Base-by-base conservation (phyloP, 2,888 invertebrate genomes). In the Macrophya annulata region DNA sequence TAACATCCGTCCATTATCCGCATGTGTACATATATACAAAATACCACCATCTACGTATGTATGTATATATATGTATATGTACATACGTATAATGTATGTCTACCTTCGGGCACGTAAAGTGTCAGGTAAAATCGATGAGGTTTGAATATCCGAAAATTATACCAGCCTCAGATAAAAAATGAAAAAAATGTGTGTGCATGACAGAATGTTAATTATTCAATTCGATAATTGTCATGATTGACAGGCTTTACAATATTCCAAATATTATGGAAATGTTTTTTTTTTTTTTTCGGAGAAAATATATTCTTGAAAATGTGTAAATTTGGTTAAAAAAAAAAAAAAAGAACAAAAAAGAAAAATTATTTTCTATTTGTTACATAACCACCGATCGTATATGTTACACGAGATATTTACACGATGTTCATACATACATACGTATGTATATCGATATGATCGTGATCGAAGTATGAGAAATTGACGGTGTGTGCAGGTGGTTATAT, bases 401-500 rank as follows among this genome's bases (percentile, higher is more conserved):
- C n/a, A n/a, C n/a, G n/a, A n/a, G n/a, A n/a, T n/a, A n/a, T 51
- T 17, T 4, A n/a, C 51, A 51, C 51, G 51, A 51, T 51, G 17
- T 17, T 9, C 51, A n/a, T 55, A 6, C 55, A 12, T 8, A 31
- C 31, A 31, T 31, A 31, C 31, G 3, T 31, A 1, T 1, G 15
- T 71, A 3, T 17, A 40, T 71, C 3, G n/a, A 37, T 71, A 9
- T 17, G 71, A 43, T 31, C n/a, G 37, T 62, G 81, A 81, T 81
- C 81, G 59, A 59, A 62, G 51, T 31, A n/a, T 40, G 81, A 55
- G 31, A 12, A 25, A 31, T 12, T 21, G 62, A 21, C 31, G 17
- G 68, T 17, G 48, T n/a, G 83, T 48, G 71, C 68, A 83, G 83
- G 55, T 81, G 62, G 81, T 83, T 83, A 45, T 71, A 68, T 59